A percentile compares a stretch with the other conserved stretches of the same genome.
Evolutionary conservation across 1,140 invertebrate species (phyloP).

Genomic region (Heliconius nattereri): DNA sequence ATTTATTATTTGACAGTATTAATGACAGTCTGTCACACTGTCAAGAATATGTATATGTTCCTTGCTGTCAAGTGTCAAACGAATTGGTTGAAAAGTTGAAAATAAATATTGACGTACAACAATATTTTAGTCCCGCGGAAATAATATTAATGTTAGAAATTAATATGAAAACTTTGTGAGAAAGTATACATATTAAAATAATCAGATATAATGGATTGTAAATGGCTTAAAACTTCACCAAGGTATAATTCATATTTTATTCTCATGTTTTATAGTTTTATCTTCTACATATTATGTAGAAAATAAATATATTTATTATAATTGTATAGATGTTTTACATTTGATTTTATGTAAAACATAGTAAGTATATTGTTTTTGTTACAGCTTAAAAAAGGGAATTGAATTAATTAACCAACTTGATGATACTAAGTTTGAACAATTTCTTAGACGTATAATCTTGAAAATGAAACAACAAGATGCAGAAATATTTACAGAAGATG

Average conservation of each 20-base stretch:
- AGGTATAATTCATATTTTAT: slow-evolving; percentile 43
- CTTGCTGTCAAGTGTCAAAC: not conserved
- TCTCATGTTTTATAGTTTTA: not conserved
- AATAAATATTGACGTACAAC: not conserved
- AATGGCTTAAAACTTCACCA: slow-evolving; percentile 51
- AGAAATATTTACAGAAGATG: slow-evolving; percentile 69
- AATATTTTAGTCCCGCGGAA: not conserved
- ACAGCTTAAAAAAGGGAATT: slow-evolving; percentile 66
- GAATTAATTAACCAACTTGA: slow-evolving; percentile 59
- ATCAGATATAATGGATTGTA: slow-evolving; percentile 40
- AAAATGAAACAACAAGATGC: slow-evolving; percentile 61
- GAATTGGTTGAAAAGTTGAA: not conserved
- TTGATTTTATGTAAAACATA: not conserved
- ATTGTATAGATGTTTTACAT: not conserved
- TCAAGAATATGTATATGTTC: too few species aligned
- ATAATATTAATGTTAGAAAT: not conserved
- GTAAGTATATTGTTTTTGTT: slow-evolving; percentile 40
- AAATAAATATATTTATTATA: not conserved
- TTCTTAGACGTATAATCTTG: slow-evolving; percentile 59
- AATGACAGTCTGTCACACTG: too few species aligned
- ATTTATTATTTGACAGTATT: not conserved
- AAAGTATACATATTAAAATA: not conserved
- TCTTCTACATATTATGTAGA: not conserved
- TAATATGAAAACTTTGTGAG: not conserved
- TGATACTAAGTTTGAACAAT: slow-evolving; percentile 67